Conservation (phyloP, 2,888 invertebrate species). For the Conops quadrifasciatus region DNA sequence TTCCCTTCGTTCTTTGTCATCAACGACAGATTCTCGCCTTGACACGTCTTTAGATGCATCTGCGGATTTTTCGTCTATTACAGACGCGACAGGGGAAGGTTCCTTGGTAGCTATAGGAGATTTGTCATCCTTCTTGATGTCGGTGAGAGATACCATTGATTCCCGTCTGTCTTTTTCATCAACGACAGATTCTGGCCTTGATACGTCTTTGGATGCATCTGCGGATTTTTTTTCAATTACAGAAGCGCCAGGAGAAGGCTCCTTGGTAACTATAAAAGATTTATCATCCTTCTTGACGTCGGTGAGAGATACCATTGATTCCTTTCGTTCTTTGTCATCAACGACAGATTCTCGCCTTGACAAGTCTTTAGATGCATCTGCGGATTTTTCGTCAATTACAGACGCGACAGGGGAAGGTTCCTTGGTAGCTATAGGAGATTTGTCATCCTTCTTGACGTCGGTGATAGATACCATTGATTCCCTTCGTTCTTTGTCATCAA, state of each 20-base stretch:
- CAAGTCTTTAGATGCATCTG: too few species aligned
- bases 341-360: too few species aligned
- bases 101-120: conserved; percentile 40
- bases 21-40: conserved; percentile 34
- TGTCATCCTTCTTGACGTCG: too few species aligned
- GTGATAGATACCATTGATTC: too few species aligned
- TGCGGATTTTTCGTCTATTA: conserved; percentile 38
- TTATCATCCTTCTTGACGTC: conserved; percentile 34
- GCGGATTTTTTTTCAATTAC: conserved; percentile 33
- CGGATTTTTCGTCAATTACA: too few species aligned
- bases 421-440: too few species aligned
- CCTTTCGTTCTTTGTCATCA: conserved; percentile 9
- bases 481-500: too few species aligned
- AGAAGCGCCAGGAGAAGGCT: conserved; percentile 35
- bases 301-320: conserved; percentile 32
- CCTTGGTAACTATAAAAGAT: conserved; percentile 39
- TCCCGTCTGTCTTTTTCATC: conserved; percentile 36
- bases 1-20: conserved; percentile 32
- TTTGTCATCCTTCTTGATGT: conserved; percentile 38
- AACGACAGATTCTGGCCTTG: conserved; percentile 38
- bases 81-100: conserved; percentile 36
- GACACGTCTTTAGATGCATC: conserved; percentile 40
- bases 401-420: too few species aligned
- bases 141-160: conserved; percentile 30
- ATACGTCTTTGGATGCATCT: conserved; percentile 33